Conservation (phyloP, 2,888 invertebrate genomes). For the Platycheirus albimanus region DNA sequence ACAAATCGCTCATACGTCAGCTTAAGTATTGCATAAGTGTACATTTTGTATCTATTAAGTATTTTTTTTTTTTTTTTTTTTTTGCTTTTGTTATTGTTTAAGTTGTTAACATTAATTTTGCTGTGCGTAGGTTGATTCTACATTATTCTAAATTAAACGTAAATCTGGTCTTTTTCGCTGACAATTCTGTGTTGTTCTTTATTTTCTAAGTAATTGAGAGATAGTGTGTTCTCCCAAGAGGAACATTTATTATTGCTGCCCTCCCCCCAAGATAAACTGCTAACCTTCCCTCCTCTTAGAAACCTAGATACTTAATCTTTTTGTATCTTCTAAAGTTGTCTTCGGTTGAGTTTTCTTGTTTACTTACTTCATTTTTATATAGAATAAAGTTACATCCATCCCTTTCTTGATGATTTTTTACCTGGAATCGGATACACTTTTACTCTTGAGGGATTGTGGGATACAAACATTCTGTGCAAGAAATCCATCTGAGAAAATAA, state of each 20-base stretch:
- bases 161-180: conserved; percentile 29
- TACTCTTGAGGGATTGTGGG: conserved; percentile 4
- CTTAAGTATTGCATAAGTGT: conserved; percentile 39
- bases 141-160: conserved; percentile 5
- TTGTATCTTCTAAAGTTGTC: not conserved
- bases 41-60: not conserved
- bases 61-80: no score
- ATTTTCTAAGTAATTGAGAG: conserved; percentile 15
- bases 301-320: not conserved
- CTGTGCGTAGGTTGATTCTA: not conserved
- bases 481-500: conserved; percentile 3
- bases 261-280: conserved; percentile 5
- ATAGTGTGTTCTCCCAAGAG: conserved; percentile 8
- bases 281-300: not conserved
- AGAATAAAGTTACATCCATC: conserved; percentile 1
- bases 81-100: not conserved
- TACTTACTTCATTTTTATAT: conserved; percentile 25
- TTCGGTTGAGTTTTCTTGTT: conserved; percentile 14
- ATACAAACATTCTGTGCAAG: conserved; percentile 37
- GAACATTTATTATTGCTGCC: conserved; percentile 2
- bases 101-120: not conserved
- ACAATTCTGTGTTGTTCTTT: not conserved
- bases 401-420: conserved; percentile 10
- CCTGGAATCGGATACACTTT: conserved; percentile 21
- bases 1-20: conserved; percentile 40